Evolutionary conservation across 2,113 vertebrate species (phyloP).

Genomic region (Rutilus rutilus): DNA sequence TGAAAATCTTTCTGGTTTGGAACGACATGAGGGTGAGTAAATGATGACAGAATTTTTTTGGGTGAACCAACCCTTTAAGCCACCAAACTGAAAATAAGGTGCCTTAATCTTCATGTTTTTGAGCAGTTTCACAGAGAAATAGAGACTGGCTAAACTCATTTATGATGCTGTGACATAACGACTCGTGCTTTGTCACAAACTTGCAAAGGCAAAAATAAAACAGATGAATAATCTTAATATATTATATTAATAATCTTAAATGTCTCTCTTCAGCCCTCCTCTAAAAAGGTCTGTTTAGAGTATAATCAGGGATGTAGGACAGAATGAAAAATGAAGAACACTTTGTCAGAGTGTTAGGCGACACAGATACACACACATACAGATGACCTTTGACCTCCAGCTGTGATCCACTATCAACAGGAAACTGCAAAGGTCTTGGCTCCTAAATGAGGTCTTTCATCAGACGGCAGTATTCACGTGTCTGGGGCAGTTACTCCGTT

Average conservation of each 20-base stretch:
- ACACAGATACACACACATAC: slow-evolving; percentile 36
- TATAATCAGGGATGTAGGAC: slow-evolving; percentile 17
- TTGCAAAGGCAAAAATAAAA: background rate
- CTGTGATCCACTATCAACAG: slow-evolving; percentile 59
- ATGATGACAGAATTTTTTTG: too few relatives aligned
- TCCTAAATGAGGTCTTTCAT: slow-evolving; percentile 41
- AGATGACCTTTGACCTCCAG: slow-evolving; percentile 47
- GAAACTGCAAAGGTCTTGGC: slow-evolving; percentile 49
- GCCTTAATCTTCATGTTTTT: background rate
- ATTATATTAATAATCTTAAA: background rate
- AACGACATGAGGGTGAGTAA: too few relatives aligned
- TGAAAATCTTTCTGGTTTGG: too few relatives aligned
- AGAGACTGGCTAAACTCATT: background rate
- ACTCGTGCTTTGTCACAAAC: background rate
- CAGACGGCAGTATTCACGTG: slow-evolving; percentile 5
- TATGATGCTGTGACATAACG: background rate
- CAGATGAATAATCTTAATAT: background rate
- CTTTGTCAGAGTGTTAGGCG: slow-evolving; percentile 30
- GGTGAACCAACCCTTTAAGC: too few relatives aligned
- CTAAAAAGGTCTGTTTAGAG: slow-evolving; percentile 23
- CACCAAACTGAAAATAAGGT: background rate
- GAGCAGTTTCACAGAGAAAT: too few relatives aligned
- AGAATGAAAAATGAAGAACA: slow-evolving; percentile 30
- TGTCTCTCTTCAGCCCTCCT: background rate
- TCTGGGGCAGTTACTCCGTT: background rate